Evolutionary conservation across 2,113 vertebrate genomes (phyloP).

Genomic region (Maccullochella peelii): DNA sequence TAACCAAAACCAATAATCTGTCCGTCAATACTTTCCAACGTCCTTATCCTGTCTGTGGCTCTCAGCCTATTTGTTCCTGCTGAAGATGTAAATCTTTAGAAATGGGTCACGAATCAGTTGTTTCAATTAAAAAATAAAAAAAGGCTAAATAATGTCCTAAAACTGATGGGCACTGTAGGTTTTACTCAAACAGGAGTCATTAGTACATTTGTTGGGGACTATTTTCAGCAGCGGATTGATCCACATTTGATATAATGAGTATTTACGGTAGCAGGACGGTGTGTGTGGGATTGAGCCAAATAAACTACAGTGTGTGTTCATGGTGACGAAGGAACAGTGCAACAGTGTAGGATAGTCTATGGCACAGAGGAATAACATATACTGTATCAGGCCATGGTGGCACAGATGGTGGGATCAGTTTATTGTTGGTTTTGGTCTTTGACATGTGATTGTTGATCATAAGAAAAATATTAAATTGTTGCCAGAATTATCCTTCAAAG

Average conservation of each 20-base stretch:
- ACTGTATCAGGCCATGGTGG: too few relatives aligned
- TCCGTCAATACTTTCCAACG: not conserved
- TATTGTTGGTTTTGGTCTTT: not conserved
- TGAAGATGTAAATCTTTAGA: not conserved
- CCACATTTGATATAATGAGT: not conserved
- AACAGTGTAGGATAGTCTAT: not conserved
- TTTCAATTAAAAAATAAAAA: not conserved
- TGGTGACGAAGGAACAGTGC: too few relatives aligned
- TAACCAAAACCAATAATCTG: not conserved
- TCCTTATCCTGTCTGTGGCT: not conserved
- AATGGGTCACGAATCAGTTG: not conserved
- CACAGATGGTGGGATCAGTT: too few relatives aligned
- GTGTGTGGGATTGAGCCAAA: not conserved
- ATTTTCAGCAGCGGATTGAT: not conserved
- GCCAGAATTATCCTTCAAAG: too few relatives aligned
- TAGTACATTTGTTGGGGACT: not conserved
- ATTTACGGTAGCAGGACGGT: not conserved
- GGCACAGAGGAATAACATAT: too few relatives aligned
- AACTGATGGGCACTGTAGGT: not conserved
- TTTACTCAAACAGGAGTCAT: not conserved
- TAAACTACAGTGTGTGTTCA: too few relatives aligned
- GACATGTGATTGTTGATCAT: not conserved
- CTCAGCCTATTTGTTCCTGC: not conserved
- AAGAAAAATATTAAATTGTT: not conserved
- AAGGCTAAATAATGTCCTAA: too few relatives aligned